phyloP scores from a whole-genome alignment of 2,113 vertebrate genomes.

The Vireo altiloquus region DNA sequence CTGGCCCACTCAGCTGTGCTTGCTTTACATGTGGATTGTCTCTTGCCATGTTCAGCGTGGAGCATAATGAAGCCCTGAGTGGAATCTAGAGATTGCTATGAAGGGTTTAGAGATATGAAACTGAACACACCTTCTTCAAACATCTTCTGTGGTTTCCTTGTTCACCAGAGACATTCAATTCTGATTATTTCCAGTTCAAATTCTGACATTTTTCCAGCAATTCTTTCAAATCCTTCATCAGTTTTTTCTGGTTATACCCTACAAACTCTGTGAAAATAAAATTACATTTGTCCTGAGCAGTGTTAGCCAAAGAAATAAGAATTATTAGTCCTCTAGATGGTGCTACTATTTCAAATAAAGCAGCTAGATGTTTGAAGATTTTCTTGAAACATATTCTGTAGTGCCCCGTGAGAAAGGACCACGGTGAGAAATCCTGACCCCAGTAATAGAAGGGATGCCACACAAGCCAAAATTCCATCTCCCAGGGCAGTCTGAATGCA shows the following conservation, averaged over 20 bases:
- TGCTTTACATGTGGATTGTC: neutral
- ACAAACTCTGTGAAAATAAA: neutral
- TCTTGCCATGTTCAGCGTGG: neutral
- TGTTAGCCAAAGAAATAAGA: neutral
- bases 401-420: neutral
- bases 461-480: neutral
- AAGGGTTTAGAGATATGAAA: neutral
- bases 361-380: neutral
- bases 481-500: neutral
- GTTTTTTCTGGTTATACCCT: neutral
- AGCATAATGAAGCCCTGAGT: neutral
- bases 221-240: neutral
- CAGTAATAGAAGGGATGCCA: neutral
- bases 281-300: neutral
- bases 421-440: neutral
- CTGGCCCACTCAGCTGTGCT: neutral
- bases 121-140: neutral
- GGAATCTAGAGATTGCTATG: neutral
- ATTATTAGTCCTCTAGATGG: slow-evolving; percentile 56
- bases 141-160: neutral
- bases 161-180: neutral
- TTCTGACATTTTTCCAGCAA: neutral
- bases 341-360: slow-evolving; percentile 52
- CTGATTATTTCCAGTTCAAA: neutral
- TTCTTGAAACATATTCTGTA: neutral